Evolutionary conservation across 2,888 invertebrate genomes (phyloP), one percentile per base, ranked within the genome.

Genomic region (Catocala fraxini): DNA sequence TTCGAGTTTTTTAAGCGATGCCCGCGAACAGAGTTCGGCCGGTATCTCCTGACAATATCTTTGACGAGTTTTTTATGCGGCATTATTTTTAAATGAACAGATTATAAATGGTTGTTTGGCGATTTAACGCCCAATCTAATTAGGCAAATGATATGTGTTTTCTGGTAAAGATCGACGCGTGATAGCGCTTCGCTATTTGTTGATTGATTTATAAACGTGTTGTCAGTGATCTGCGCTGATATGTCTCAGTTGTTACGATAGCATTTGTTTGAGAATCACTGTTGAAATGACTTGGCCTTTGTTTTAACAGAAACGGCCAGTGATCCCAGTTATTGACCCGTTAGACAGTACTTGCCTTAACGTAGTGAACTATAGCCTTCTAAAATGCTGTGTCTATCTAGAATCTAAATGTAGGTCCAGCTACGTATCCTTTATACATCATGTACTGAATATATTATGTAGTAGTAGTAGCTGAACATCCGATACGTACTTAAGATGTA

Each of bases 71-170:
- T 93, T 93, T 92, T 93, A 93, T 91, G 84, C 89, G 79, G 90
- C 89, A 90, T 93, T 93, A 94, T 94, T 93, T 92, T 93, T 90
- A 92, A 92, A 92, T 91, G 92, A 92, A 93, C 93, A 90, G 93
- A 93, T 93, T 93, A 93, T 94, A 92, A 92, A 93, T 92, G 93
- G 89, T 89, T 90, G 93, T 93, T 93, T 91, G 89, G 92, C 93
- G 92, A 94, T 94, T 94, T 94, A 92, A 93, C 94, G 94, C 94
- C 92, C 94, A 93, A 93, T 93, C 92, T 93, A 92, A 94, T 94
- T 94, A 94, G 90, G 92, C 87, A 93, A 93, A 93, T 92, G 93
- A 93, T 94, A 94, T 94, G 93, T 93, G 92, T 92, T 93, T 93
- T 92, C 82, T 85, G 80, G 71, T 81, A 74, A 82, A 85, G 84